These are phyloP conservation scores for Akabosia matsudoensis DNA, from an alignment of 1,140 invertebrate species.

Conservation along the genomic window DNA sequence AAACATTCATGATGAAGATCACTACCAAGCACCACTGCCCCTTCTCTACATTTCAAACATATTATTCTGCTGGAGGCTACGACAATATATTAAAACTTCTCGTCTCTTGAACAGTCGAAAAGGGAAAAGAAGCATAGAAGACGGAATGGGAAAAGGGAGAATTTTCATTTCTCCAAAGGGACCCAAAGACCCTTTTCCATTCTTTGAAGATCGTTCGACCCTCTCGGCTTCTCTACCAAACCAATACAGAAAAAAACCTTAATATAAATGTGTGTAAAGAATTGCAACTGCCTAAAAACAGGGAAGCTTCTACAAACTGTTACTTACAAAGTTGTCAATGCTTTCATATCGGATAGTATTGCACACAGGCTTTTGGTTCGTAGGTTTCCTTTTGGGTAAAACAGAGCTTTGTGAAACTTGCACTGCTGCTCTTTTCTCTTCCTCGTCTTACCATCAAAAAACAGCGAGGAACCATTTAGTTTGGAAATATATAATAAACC, in stretches of 20 bases:
- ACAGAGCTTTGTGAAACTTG: neutral
- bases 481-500: conserved; percentile 11
- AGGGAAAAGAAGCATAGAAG: neutral
- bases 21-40: too few relatives aligned
- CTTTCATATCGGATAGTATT: too few relatives aligned
- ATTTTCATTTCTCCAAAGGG: conserved; percentile 25
- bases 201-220: conserved; percentile 8
- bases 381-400: too few relatives aligned
- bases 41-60: too few relatives aligned
- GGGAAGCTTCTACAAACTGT: neutral
- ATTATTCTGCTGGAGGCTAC: conserved; percentile 14
- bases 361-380: too few relatives aligned
- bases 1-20: too few relatives aligned
- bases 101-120: neutral
- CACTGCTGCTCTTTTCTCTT: conserved; percentile 6
- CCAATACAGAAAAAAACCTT: neutral
- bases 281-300: neutral
- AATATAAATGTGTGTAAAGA: too few relatives aligned
- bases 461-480: neutral
- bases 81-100: too few relatives aligned
- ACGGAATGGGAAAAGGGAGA: neutral
- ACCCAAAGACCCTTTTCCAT: conserved; percentile 21
- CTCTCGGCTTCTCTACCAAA: neutral
- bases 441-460: neutral
- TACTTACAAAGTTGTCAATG: too few relatives aligned